Conservation (phyloP, 2,797 vertebrate species). For the Peromyscus eremicus region DNA sequence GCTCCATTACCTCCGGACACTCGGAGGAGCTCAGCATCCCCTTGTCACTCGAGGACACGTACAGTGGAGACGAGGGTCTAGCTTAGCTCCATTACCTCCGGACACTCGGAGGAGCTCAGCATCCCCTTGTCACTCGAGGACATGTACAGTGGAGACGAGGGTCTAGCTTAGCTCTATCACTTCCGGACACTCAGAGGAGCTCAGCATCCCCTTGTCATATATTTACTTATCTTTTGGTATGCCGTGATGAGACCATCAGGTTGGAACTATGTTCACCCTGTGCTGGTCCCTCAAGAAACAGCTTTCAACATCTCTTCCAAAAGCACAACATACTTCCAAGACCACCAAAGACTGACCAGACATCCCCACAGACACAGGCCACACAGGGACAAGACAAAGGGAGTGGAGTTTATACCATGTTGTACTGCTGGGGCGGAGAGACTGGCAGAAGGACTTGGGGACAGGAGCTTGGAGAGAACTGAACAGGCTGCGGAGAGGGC, state of each 20-base stretch:
- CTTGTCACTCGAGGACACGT: not conserved
- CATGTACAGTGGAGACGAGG: not conserved
- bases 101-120: not conserved
- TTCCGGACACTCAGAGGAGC: not conserved
- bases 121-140: not conserved
- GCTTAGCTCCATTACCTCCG: not conserved
- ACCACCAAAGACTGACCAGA: slow-evolving; percentile 59
- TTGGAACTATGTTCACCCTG: slow-evolving; percentile 17
- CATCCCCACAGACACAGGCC: slow-evolving; percentile 69
- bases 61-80: not conserved
- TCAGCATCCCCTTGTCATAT: not conserved
- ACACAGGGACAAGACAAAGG: slow-evolving; percentile 80
- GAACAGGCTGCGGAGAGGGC: slow-evolving; percentile 96
- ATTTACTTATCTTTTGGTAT: slow-evolving; percentile 8
- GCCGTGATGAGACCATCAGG: not conserved
- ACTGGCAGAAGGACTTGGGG: slow-evolving; percentile 99
- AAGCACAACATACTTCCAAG: slow-evolving; percentile 63
- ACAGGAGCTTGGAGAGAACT: slow-evolving; percentile 97
- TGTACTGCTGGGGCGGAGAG: slow-evolving; percentile 99
- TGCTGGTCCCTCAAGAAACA: slow-evolving; percentile 48
- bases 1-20: not conserved
- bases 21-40: not conserved
- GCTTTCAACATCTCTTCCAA: slow-evolving; percentile 40
- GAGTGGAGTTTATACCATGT: slow-evolving; percentile 94
- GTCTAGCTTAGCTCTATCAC: not conserved